These are phyloP conservation scores for Alethe diademata DNA, from an alignment of 2,113 vertebrate species.

Conservation along the genomic window DNA sequence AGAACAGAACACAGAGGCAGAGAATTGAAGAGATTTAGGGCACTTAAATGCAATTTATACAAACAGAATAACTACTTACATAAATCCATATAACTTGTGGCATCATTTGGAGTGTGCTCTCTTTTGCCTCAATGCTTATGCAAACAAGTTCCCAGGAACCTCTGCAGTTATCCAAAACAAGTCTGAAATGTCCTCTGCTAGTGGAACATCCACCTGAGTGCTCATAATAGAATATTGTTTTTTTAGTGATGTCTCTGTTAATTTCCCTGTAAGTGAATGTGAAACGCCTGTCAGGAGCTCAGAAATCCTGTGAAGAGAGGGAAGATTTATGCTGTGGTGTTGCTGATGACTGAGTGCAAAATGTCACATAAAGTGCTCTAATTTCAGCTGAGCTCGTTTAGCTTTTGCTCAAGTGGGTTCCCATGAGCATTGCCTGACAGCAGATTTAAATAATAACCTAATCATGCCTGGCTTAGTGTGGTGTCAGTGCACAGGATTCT, in stretches of 20 bases:
- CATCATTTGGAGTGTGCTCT: neutral
- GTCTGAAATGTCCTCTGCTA: neutral
- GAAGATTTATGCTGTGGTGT: neutral
- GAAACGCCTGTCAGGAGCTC: neutral
- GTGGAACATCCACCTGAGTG: neutral
- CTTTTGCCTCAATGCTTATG: neutral
- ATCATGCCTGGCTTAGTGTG: neutral
- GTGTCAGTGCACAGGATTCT: neutral
- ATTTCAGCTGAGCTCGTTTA: slow-evolving; percentile 55
- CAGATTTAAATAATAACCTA: slow-evolving; percentile 30
- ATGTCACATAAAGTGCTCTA: slow-evolving; percentile 18
- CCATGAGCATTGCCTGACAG: slow-evolving; percentile 23
- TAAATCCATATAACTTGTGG: neutral
- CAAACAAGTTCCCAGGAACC: neutral
- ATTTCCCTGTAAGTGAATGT: neutral
- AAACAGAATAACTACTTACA: neutral
- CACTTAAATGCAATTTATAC: neutral
- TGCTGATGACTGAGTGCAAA: neutral
- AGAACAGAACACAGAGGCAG: neutral
- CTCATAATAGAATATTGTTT: neutral
- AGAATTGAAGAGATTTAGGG: neutral
- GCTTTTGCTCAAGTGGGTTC: slow-evolving; percentile 33
- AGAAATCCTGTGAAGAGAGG: neutral
- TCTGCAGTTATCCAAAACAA: neutral
- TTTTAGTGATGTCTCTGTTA: neutral